Conservation (phyloP, 1,140 invertebrate genomes). For the Apis cerana region DNA sequence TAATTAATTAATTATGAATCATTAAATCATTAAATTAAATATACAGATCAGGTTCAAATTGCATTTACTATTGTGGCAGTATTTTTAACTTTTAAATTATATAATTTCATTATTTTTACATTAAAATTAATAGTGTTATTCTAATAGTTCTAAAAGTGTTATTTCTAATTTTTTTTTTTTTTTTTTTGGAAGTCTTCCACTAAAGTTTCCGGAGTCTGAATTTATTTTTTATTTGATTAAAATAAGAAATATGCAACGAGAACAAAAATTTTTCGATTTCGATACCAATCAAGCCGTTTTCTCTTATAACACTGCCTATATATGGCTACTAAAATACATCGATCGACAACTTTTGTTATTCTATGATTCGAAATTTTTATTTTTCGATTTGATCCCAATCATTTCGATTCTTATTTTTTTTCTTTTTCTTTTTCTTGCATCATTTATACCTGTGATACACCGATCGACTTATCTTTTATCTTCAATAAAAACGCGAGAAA, state of each 20-base stretch:
- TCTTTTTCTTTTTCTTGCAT: slow-evolving; percentile 37
- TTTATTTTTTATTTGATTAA: slow-evolving; percentile 52
- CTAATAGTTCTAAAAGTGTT: too few species aligned
- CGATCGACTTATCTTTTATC: slow-evolving; percentile 57
- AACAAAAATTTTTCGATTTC: slow-evolving; percentile 42
- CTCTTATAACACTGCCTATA: slow-evolving; percentile 69
- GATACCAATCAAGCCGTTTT: slow-evolving; percentile 55
- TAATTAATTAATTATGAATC: not conserved
- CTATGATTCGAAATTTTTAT: slow-evolving; percentile 35
- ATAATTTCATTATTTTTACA: not conserved
- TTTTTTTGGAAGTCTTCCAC: slow-evolving; percentile 37
- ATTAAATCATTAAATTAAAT: not conserved
- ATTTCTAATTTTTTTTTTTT: not conserved
- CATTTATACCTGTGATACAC: slow-evolving; percentile 73
- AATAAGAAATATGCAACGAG: slow-evolving; percentile 64
- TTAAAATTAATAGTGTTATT: not conserved
- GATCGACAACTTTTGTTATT: slow-evolving; percentile 50
- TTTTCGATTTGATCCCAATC: slow-evolving; percentile 52
- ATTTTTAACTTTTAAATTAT: not conserved
- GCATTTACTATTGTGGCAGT: slow-evolving; percentile 2
- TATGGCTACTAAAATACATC: slow-evolving; percentile 61
- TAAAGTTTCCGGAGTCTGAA: slow-evolving; percentile 61
- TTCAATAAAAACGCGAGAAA: slow-evolving; percentile 27
- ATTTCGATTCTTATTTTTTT: not conserved
- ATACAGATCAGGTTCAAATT: not conserved